Base-by-base conservation (phyloP, 53 echinoderm and acorn worm species). In the Hippasteria phrygiana region DNA sequence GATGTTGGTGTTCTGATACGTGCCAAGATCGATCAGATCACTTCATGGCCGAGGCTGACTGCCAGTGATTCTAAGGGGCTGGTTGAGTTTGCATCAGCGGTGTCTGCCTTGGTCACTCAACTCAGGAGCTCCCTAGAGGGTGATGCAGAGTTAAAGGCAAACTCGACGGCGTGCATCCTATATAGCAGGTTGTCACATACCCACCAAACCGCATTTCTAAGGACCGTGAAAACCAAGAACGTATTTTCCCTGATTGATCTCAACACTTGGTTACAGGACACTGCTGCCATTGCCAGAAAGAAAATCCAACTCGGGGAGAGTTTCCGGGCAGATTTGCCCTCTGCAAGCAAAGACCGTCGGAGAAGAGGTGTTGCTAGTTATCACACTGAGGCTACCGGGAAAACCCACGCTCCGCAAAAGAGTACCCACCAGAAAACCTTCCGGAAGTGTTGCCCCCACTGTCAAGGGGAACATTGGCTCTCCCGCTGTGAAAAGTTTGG, bases 101-200 rank as follows among this genome's bases (percentile, higher is more conserved):
- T 67, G 6, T 26, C 69, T 5, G 32, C 69, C 6, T 33, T 67
- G 7, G 33, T 67, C 17, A 67, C 69, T 16, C 69, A 67, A 34
- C 69, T 67, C 5, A 31, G 11, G 17, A 67, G 69, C 22, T 28
- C 69, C 2, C 69, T 33, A 5, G 69, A 67, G 34, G 69, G 69
- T 3, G 9, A 43, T 5, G 43, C 74, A 5, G 74, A 73, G 43
- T 24, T 73, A 1, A 11, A 18, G 6, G 74, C 77, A 29, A 79
- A 79, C 41, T 79, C 80, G 0, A 79, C 80, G 3, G 80, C 80
- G 11, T 79, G 59, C 37, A 38, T 79, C 8, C 62, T 79, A 22
- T 79, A 79, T 27, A 31, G 62, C 62, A 35, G 80, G 39, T 62
- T 79, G 18, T 79, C 80, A n/a, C 59, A 35, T 20, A 0, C 59